These are phyloP conservation scores for Coelinius sp. DNA, from an alignment of 2,888 invertebrate species.

Conservation along the genomic window DNA sequence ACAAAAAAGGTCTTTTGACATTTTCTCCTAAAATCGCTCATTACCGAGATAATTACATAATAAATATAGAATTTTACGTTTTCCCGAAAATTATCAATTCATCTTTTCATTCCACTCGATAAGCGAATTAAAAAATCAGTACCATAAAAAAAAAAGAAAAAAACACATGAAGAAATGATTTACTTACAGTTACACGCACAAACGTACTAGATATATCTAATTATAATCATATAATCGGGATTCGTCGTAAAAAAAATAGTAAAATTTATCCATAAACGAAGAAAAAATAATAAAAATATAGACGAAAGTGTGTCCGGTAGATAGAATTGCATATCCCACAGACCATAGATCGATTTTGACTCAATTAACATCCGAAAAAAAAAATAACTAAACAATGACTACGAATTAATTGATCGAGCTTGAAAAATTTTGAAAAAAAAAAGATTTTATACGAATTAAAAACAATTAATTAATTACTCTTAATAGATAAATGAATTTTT, in stretches of 20 bases:
- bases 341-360: slow-evolving; percentile 29
- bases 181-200: slow-evolving; percentile 43
- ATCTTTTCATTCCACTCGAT: neutral
- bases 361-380: neutral
- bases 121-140: neutral
- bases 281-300: slow-evolving; percentile 26
- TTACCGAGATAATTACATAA: too few species aligned
- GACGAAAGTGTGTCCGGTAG: slow-evolving; percentile 45
- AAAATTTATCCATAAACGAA: slow-evolving; percentile 25
- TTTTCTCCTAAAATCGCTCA: too few species aligned
- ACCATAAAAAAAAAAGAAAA: neutral
- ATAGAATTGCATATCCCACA: slow-evolving; percentile 39
- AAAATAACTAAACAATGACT: slow-evolving; percentile 32
- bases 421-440: slow-evolving; percentile 25
- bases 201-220: slow-evolving; percentile 42
- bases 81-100: neutral
- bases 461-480: slow-evolving; percentile 11
- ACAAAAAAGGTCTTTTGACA: too few species aligned
- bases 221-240: slow-evolving; percentile 43
- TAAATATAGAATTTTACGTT: too few species aligned
- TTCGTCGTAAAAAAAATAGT: slow-evolving; percentile 31
- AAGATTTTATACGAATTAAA: slow-evolving; percentile 17
- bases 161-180: slow-evolving; percentile 29
- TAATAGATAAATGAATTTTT: slow-evolving; percentile 35
- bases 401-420: slow-evolving; percentile 49